phyloP scores from a whole-genome alignment of 2,797 vertebrate genomes.

The Natrix natrix region DNA sequence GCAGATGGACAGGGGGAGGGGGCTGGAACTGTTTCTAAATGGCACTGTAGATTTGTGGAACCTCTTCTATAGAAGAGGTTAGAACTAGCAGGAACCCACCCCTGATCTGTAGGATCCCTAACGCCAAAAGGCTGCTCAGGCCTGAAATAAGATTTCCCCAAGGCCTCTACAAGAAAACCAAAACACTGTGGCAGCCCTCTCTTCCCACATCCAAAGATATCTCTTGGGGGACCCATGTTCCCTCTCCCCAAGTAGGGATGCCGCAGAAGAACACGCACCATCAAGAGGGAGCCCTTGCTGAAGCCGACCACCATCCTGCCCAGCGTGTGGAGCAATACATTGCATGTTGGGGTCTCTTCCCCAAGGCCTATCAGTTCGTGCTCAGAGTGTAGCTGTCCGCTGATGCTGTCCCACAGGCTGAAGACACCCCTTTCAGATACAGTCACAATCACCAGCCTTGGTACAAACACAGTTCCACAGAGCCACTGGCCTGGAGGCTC shows the following conservation, averaged over 20 bases:
- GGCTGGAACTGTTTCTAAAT: no score
- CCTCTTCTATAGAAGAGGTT: no score
- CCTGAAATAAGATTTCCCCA: neutral
- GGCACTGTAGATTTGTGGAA: no score
- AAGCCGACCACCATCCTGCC: conserved; percentile 72
- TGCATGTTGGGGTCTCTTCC: conserved; percentile 47
- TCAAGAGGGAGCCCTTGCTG: conserved; percentile 55
- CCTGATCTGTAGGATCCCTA: neutral
- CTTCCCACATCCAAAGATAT: neutral
- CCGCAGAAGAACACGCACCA: conserved; percentile 32
- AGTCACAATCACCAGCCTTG: conserved; percentile 64
- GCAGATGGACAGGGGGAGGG: no score
- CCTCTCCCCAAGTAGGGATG: neutral
- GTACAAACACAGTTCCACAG: conserved; percentile 33
- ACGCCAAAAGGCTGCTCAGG: neutral
- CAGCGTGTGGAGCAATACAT: conserved; percentile 56
- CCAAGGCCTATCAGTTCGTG: conserved; percentile 39
- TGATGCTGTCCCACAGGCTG: conserved; percentile 60
- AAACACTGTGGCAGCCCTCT: neutral
- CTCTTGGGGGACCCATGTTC: neutral
- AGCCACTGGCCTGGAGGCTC: conserved; percentile 45
- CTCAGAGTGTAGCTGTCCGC: conserved; percentile 41
- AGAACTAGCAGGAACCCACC: no score
- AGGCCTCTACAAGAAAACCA: neutral
- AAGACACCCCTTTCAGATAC: conserved; percentile 61